Evolutionary conservation across 2,888 invertebrate genomes (phyloP), one percentile per base, ranked within the genome.

Genomic region (Digitonthophagus gazella): DNA sequence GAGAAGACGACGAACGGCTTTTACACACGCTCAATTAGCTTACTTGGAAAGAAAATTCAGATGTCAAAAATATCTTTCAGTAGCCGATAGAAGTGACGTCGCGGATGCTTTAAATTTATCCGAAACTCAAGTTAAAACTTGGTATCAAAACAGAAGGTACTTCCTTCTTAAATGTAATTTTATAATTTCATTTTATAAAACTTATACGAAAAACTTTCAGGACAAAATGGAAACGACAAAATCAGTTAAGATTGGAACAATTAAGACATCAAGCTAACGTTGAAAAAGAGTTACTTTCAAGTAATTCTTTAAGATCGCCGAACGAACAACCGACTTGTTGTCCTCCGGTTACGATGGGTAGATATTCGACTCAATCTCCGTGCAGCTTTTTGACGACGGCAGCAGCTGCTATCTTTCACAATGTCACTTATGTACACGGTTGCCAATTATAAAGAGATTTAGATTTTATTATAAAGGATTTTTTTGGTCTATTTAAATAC

Each of bases 71-170:
- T 97, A 97, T 84, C 84, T 97, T 71, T 95, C 95, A 71, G 96
- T 97, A 4, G 95, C 96, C 0, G 97, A 97, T 80, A 86, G 97
- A 55, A 95, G 95, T 68, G 95, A 96, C 80, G 96, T 97, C 0
- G 96, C 97, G 0, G 95, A 96, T 78, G 91, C 94, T 0, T 86
- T 97, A 18, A 93, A 91, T 78, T 85, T 97, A 19, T 93, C 95
- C 44, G 97, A 97, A 84, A 97, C 96, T 0, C 97, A 97, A 80
- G 96, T 97, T 66, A 97, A 97, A 84, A 97, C 97, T 1, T 97
- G 97, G 96, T 97, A 94, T 77, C 94, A 95, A 83, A 95, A 95
- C 79, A 86, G 94, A 82, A 54, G 14, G 15, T 8, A 58, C n/a
- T n/a, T n/a, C n/a, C n/a, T n/a, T n/a, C n/a, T n/a, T n/a, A n/a